Evolutionary conservation across 2,797 vertebrate species (phyloP), one percentile per base, ranked within the genome.

Genomic region (Synanceia verrucosa): DNA sequence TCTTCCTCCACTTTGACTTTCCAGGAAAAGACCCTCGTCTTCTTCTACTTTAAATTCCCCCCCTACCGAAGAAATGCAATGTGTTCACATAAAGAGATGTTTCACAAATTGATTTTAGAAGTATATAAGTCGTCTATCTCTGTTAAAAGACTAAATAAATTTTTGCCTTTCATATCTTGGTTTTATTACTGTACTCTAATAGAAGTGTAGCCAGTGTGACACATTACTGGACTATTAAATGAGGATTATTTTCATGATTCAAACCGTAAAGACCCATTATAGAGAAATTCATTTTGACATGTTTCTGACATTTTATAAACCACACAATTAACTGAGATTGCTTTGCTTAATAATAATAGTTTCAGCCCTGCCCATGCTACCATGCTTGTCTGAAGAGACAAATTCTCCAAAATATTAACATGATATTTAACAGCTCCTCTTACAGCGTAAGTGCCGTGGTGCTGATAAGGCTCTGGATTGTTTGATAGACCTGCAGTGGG

Each of bases 141-240:
- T 93, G 90, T 92, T 87, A 87, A 91, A 90, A 90, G 82, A 90
- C 85, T 88, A 78, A 94, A 94, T 94, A 94, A 90, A 93, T 87
- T 88, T 88, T 91, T 86, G 82, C 86, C 85, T 92, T 95, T 95
- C 89, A 90, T 70, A 62, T 82, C n/a, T 39, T 57, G 39, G 12
- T 37, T 14, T 64, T 19, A 36, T 26, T 23, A 55, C 11, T 31
- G 5, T 4, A 8, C 21, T 19, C 6, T 24, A 21, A 41, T 3
- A 12, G 31, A 57, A 29, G 18, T 36, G 37, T n/a, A n/a, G 28
- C 5, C 10, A 56, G 9, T 12, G 26, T 41, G 23, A 56, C 10
- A 14, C 33, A 44, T 21, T 21, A 52, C 24, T 21, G 28, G 16
- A 33, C 14, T 28, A 9, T 47, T 19, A 9, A 28, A 14, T 39